phyloP scores from a whole-genome alignment of 2,888 invertebrate species.

The Dryocosmus kuriphilus region DNA sequence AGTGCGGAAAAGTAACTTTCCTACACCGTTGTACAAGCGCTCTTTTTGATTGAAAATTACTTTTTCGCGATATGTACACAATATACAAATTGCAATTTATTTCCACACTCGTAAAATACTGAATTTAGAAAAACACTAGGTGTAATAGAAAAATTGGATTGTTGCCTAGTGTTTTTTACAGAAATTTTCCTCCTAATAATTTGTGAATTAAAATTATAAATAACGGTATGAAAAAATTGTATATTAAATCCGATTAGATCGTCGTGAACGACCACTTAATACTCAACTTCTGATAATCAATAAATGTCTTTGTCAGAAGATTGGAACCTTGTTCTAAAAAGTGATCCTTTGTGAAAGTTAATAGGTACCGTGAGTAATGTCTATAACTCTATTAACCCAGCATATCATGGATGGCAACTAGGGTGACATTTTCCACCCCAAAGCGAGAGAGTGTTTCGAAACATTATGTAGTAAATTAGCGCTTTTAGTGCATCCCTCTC shows the following conservation, averaged over 20 bases:
- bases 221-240: background rate
- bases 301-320: background rate
- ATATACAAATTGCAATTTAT: too few relatives aligned
- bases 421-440: background rate
- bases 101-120: too few relatives aligned
- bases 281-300: background rate
- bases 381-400: background rate
- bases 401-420: background rate
- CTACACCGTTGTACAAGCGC: too few relatives aligned
- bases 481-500: constrained; percentile 20
- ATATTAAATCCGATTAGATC: background rate
- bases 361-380: background rate
- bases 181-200: too few relatives aligned
- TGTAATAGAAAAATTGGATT: too few relatives aligned
- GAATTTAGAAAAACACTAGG: too few relatives aligned
- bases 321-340: background rate
- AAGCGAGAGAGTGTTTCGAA: background rate
- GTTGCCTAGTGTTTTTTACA: too few relatives aligned
- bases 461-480: constrained; percentile 24
- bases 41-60: too few relatives aligned
- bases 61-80: too few relatives aligned
- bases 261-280: background rate
- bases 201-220: too few relatives aligned
- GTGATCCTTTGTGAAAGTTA: background rate
- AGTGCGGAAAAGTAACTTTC: too few relatives aligned